Conservation (phyloP, 2,797 vertebrate species). For the Phoxinus dragarum region DNA sequence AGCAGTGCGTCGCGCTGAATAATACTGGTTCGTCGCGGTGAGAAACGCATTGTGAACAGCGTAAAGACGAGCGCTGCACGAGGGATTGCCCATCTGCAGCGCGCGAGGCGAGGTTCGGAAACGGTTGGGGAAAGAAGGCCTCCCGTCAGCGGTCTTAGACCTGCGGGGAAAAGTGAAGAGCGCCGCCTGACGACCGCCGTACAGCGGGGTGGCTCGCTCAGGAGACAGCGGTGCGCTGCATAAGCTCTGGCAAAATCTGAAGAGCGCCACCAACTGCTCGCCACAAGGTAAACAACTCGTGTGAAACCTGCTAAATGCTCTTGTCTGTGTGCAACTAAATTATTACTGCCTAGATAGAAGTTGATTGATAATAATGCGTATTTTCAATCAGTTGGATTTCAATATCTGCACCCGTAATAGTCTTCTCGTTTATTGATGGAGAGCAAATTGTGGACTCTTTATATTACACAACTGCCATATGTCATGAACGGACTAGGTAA, state of each 20-base stretch:
- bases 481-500: neutral
- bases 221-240: constrained; percentile 79
- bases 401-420: neutral
- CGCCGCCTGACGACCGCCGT: constrained; percentile 87
- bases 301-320: neutral
- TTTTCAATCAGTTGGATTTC: neutral
- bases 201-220: constrained; percentile 71
- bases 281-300: constrained; percentile 68
- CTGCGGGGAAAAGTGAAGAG: constrained; percentile 84
- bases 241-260: constrained; percentile 67
- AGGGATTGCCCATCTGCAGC: constrained; percentile 70
- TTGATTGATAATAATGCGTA: neutral
- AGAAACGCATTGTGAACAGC: constrained; percentile 10
- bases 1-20: neutral
- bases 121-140: constrained; percentile 77
- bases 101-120: constrained; percentile 70
- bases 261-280: constrained; percentile 86
- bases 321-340: neutral
- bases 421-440: neutral
- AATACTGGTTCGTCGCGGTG: neutral
- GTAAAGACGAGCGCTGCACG: constrained; percentile 57
- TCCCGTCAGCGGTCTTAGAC: constrained; percentile 70
- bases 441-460: neutral
- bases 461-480: neutral
- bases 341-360: neutral